Percentiles rank a stretch among this genome's conserved stretches.
phyloP scores from a whole-genome alignment of 2,888 invertebrate species.

The Chrysolina oricalcia region DNA sequence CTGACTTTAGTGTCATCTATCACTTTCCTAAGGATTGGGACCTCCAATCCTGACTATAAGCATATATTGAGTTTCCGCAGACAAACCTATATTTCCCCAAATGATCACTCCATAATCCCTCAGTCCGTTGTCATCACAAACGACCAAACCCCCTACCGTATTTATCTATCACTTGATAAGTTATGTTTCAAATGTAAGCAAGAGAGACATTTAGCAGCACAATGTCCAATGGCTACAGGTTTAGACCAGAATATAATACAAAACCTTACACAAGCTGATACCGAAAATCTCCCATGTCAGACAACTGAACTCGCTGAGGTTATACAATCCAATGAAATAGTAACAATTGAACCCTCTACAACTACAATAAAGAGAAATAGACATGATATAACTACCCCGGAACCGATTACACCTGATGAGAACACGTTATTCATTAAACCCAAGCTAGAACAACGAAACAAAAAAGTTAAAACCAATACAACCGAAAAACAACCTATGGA shows the following conservation, averaged over 20 bases:
- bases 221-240: slow-evolving; percentile 8
- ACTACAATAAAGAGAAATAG: slow-evolving; percentile 13
- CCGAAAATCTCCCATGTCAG: slow-evolving; percentile 15
- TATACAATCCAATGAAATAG: slow-evolving; percentile 1
- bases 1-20: too few species aligned
- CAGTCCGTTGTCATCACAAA: slow-evolving; percentile 23
- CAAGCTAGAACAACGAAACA: slow-evolving; percentile 9
- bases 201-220: slow-evolving; percentile 25
- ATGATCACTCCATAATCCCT: slow-evolving; percentile 16
- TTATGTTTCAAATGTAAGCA: too few species aligned
- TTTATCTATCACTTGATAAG: slow-evolving; percentile 19
- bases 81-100: slow-evolving; percentile 10
- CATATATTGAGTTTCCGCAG: too few species aligned
- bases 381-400: slow-evolving; percentile 18
- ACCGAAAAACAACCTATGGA: slow-evolving; percentile 16
- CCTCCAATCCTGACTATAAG: too few species aligned
- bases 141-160: slow-evolving; percentile 29
- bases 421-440: slow-evolving; percentile 16
- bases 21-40: too few species aligned
- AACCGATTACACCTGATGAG: slow-evolving; percentile 23
- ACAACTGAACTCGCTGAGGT: slow-evolving; percentile 5
- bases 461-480: slow-evolving; percentile 16
- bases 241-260: not conserved
- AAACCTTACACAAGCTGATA: slow-evolving; percentile 23
- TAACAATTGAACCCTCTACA: slow-evolving; percentile 6